phyloP scores from a whole-genome alignment of 2,797 vertebrate species.

The Emys orbicularis region DNA sequence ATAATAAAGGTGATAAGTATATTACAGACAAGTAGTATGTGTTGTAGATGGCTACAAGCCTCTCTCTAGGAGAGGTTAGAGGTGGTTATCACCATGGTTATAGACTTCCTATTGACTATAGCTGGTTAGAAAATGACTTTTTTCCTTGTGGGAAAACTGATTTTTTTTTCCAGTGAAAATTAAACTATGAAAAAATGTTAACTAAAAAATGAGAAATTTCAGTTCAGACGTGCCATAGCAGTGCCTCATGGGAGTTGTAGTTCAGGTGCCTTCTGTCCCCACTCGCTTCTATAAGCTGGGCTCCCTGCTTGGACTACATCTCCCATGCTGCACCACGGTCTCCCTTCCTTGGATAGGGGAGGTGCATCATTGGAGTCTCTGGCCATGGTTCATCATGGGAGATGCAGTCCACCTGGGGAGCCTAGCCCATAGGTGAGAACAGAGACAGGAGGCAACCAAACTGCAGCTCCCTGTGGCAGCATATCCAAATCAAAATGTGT shows the following conservation, averaged over 20 bases:
- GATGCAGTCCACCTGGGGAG: neutral
- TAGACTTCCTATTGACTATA: neutral
- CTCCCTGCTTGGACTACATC: neutral
- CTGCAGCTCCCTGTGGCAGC: constrained; percentile 26
- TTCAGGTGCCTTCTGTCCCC: neutral
- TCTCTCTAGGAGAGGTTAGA: neutral
- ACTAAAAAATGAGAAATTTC: constrained; percentile 3
- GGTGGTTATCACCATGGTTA: neutral
- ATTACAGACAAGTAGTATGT: neutral
- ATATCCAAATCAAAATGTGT: neutral
- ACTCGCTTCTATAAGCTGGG: neutral
- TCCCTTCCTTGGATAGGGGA: neutral
- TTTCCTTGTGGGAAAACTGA: neutral
- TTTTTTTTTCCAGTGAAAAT: neutral
- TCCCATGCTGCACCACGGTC: neutral
- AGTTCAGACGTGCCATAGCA: constrained; percentile 22
- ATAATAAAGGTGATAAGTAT: neutral
- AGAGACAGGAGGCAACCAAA: neutral
- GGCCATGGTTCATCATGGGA: neutral
- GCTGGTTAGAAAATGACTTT: neutral
- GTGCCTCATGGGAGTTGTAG: neutral
- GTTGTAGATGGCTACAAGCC: neutral
- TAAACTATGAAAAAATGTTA: neutral
- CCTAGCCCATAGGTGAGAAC: neutral
- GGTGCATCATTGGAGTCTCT: neutral